Conservation (phyloP, 2,888 invertebrate species). For the Hartigia nigra region DNA sequence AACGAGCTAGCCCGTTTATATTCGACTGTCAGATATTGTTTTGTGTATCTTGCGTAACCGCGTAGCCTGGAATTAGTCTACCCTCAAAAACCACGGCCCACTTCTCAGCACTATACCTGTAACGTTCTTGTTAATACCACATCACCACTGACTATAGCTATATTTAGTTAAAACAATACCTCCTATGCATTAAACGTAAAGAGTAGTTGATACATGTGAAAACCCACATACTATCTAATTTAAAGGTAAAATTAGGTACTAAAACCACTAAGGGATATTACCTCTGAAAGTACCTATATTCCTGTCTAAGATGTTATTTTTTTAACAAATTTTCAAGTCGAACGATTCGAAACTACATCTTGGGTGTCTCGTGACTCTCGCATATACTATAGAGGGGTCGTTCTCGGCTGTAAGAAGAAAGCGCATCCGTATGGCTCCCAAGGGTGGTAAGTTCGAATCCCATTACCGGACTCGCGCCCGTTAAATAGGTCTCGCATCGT, state of each 20-base stretch:
- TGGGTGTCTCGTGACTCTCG: background rate
- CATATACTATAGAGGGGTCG: background rate
- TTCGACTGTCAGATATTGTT: conserved; percentile 54
- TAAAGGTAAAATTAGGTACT: background rate
- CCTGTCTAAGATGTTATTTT: background rate
- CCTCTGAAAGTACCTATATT: background rate
- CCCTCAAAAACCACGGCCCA: conserved; percentile 48
- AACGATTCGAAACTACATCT: background rate
- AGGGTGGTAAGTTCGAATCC: conserved; percentile 64
- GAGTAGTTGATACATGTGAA: background rate
- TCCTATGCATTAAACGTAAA: background rate
- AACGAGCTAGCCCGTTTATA: conserved; percentile 24
- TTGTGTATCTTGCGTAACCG: conserved; percentile 54
- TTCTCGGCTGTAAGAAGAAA: conserved; percentile 28
- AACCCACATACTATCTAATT: background rate
- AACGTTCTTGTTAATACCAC: background rate
- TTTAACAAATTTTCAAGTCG: background rate
- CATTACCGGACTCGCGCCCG: conserved; percentile 67
- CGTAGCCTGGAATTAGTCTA: conserved; percentile 54
- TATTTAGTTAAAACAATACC: background rate
- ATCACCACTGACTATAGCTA: background rate
- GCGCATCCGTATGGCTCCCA: conserved; percentile 61
- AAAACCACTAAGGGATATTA: background rate
- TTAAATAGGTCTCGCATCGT: conserved; percentile 67
- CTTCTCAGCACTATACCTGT: background rate